Base-by-base conservation (phyloP, 2,888 invertebrate genomes). In the Rhodophaea formosa region DNA sequence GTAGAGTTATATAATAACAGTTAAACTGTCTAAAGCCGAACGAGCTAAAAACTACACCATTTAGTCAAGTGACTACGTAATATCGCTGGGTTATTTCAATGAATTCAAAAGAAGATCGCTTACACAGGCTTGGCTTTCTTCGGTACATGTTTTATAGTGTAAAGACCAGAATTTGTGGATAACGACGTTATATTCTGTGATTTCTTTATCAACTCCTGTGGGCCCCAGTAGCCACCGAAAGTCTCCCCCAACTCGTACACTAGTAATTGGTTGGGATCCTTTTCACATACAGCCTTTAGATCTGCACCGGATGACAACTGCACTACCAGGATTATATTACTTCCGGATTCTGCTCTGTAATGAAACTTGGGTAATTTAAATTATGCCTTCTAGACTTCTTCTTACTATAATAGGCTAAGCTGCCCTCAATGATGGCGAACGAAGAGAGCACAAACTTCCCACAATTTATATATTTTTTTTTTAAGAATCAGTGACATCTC, bases 171-270 rank as follows among this genome's bases (percentile, higher is more conserved):
- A 1, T 35, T 35, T 12, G 51, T 10, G n/a, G 30, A 44, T 2
- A 15, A 14, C 16, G 35, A 15, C 16, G 39, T 35, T 1, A 8
- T 3, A 32, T 51, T 39, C 35, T 12, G 35, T 0, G 35, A 35
- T 35, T 35, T 16, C 16, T 51, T 35, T 16, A 83, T 60, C 35
- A 83, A 42, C 10, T 61, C 60, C n/a, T 82, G 72, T 0, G 86
- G 73, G 0, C 83, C 88, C 90, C 89, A 90, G 62, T 89, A 90
- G 0, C 88, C 88, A 0, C 89, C 88, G 57, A 84, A 88, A 0
- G 86, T 86, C 67, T 89, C 89, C 0, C 82, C 82, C 63, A 88
- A 72, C 57, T 84, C 85, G 52, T 86, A 86, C 8, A 90, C 80
- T 6, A 80, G 45, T 17, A 91, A 59, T 66, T 88, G 89, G 47